Percentiles rank a stretch among this genome's conserved stretches.
These are phyloP conservation scores for Eumacrocentrus americanus DNA, from an alignment of 2,888 invertebrate species.

Conservation along the genomic window DNA sequence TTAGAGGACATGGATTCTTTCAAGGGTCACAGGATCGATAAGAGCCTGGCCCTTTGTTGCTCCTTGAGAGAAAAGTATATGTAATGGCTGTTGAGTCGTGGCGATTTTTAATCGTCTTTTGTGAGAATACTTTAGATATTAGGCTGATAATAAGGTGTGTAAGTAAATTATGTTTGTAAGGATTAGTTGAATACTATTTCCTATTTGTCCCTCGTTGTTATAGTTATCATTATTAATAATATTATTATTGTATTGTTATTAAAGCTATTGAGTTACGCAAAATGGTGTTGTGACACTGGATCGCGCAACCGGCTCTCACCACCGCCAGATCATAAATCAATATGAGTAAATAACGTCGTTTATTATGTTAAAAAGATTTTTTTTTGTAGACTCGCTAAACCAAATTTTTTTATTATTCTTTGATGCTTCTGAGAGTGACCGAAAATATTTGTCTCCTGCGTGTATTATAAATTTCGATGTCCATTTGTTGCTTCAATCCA, in stretches of 20 bases:
- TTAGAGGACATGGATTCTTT: conserved; percentile 1
- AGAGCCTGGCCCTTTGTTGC: not conserved
- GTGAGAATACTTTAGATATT: conserved; percentile 16
- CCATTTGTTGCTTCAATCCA: too few species aligned
- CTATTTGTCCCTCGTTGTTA: not conserved
- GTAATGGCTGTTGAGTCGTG: conserved; percentile 27
- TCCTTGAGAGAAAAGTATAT: not conserved
- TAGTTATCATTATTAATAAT: conserved; percentile 17
- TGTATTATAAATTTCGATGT: conserved; percentile 11
- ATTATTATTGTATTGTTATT: conserved; percentile 9
- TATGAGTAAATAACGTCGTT: too few species aligned
- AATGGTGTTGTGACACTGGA: conserved; percentile 41
- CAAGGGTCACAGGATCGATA: not conserved
- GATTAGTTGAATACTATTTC: conserved; percentile 1
- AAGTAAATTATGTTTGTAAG: conserved; percentile 13
- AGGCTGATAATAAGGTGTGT: not conserved
- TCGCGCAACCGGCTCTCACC: conserved; percentile 59
- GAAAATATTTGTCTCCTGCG: not conserved
- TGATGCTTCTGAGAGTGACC: too few species aligned
- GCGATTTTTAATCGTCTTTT: conserved; percentile 3
- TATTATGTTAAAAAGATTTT: conserved; percentile 23
- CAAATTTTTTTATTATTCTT: conserved; percentile 20
- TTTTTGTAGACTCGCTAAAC: conserved; percentile 19
- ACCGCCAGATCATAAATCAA: conserved; percentile 54
- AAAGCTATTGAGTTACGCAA: conserved; percentile 11